These are phyloP conservation scores for Athalia cordata DNA, from an alignment of 2,888 invertebrate species.

Conservation along the genomic window DNA sequence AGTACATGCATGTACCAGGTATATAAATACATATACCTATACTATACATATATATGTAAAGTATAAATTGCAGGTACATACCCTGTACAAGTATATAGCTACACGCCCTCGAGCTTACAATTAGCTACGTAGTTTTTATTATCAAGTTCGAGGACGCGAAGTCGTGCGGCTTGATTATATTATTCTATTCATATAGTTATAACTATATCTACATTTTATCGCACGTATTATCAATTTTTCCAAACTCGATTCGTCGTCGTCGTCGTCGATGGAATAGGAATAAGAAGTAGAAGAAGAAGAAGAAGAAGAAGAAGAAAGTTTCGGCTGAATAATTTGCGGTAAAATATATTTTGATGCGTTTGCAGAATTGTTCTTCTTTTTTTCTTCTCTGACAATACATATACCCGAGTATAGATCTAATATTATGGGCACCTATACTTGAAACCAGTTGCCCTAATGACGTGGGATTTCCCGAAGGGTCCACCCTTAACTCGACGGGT, in stretches of 20 bases:
- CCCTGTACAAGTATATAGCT: too few relatives aligned
- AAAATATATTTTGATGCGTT: too few relatives aligned
- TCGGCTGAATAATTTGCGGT: too few relatives aligned
- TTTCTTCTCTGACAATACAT: neutral
- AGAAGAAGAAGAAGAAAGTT: too few relatives aligned
- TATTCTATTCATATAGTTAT: neutral
- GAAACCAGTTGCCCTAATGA: slow-evolving; percentile 29
- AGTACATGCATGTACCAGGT: slow-evolving; percentile 8
- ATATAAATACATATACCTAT: neutral
- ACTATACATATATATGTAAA: neutral
- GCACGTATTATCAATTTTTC: neutral
- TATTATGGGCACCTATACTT: slow-evolving; percentile 23
- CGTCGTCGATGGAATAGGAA: too few relatives aligned
- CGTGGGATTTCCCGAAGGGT: slow-evolving; percentile 26
- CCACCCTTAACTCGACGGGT: slow-evolving; percentile 20
- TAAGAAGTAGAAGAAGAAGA: too few relatives aligned
- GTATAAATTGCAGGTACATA: neutral
- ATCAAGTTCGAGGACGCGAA: neutral
- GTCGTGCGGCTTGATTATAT: neutral
- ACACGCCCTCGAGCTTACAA: neutral
- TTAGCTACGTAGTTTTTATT: neutral
- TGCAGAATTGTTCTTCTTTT: too few relatives aligned
- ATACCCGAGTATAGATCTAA: neutral
- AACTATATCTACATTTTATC: neutral
- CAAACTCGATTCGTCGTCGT: neutral